Conservation (phyloP, 2,888 invertebrate genomes). For the Geophilus truncorum region DNA sequence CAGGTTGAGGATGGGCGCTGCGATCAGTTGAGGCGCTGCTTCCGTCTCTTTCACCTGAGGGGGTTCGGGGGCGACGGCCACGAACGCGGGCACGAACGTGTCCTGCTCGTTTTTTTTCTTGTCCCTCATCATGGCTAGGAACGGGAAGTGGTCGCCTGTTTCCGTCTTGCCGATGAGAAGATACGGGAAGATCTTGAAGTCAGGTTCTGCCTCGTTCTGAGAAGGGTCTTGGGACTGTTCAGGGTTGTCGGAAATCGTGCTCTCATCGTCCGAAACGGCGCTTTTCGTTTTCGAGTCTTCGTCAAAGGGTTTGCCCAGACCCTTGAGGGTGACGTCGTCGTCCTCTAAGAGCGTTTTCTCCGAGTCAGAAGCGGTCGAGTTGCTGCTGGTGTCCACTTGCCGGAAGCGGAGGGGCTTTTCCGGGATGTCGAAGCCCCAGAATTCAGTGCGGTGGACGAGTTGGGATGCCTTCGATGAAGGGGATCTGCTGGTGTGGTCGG, state of each 20-base stretch:
- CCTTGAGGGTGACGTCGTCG: not conserved
- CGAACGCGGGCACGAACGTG: not conserved
- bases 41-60: not conserved
- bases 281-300: not conserved
- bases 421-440: not conserved
- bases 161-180: slow-evolving; percentile 19
- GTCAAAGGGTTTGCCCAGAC: not conserved
- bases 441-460: not conserved
- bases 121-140: not conserved
- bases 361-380: not conserved
- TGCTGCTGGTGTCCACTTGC: not conserved
- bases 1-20: slow-evolving; percentile 11
- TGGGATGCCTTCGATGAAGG: not conserved
- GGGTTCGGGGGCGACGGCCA: not conserved
- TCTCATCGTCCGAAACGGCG: not conserved
- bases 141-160: not conserved
- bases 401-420: not conserved
- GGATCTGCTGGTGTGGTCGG: not conserved
- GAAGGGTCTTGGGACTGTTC: not conserved
- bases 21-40: not conserved
- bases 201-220: not conserved
- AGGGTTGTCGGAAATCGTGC: not conserved
- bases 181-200: slow-evolving; percentile 22
- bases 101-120: not conserved
- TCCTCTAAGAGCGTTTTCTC: not conserved